Evolutionary conservation across 2,797 vertebrate species (phyloP), one percentile per base, ranked within the genome.

Genomic region (Cyclopterus lumpus): DNA sequence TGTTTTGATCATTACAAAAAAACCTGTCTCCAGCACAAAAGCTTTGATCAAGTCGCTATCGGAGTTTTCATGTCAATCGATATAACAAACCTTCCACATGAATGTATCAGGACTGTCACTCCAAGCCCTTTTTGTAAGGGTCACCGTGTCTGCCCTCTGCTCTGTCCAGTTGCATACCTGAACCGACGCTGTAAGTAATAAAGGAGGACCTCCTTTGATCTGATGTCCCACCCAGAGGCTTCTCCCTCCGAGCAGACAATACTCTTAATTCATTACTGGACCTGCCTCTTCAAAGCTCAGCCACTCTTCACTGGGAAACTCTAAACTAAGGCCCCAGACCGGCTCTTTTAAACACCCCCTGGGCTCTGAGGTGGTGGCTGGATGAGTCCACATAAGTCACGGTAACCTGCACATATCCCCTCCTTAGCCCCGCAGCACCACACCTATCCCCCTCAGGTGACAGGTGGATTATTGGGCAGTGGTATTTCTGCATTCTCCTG

Each of bases 181-280:
- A 90, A 83, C 91, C 68, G 65, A 83, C 30, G 88, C 79, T 71
- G 82, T 86, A 83, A 87, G 90, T 92, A 95, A 94, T 94, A 93
- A 94, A 93, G 90, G 69, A 76, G 77, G 80, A 80, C 86, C 73
- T 89, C 76, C 93, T 95, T 95, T 95, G 93, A 95, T 94, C 79
- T 92, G 81, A 86, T 83, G 92, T 91, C 86, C 92, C 92, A 92
- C 92, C 94, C 93, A 87, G 77, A 87, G 88, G 90, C 91, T 85
- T 91, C 88, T 80, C 85, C 91, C 83, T 88, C 81, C 57, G 3
- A 79, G 76, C 75, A 83, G 87, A 94, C 92, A 94, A 94, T 92
- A 74, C 86, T 84, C 84, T 14, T 83, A 92, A 94, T 94, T 94
- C 92, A 95, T 94, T 93, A 91, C 83, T 73, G 80, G 88, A 91